Evolutionary conservation across 30 jellyfish, hydroid and myxozoan genomes (phyloP).

Genomic region (Catostylus mosaicus): DNA sequence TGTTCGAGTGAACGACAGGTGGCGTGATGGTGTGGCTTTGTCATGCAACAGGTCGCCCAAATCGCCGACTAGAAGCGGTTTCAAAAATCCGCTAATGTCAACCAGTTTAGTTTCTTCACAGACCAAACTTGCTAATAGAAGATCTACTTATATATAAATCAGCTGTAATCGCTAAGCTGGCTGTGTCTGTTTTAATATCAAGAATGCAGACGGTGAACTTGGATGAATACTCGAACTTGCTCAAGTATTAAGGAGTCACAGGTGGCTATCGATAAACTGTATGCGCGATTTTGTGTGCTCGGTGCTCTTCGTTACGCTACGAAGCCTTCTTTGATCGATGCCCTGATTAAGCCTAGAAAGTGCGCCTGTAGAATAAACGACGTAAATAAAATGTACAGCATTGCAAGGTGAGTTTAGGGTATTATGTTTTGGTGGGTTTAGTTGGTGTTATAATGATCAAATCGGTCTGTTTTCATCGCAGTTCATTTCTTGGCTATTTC

Average conservation of each 20-base stretch:
- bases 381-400: not conserved
- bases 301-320: not conserved
- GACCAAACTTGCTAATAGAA: not conserved
- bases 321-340: not conserved
- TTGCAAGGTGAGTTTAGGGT: no score
- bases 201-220: not conserved
- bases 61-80: not conserved
- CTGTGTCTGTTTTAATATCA: not conserved
- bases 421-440: no score
- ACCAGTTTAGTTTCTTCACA: not conserved
- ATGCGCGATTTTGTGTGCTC: not conserved
- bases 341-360: not conserved
- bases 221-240: not conserved
- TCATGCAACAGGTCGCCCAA: conserved; percentile 28
- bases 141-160: not conserved
- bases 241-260: conserved; percentile 5
- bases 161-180: not conserved
- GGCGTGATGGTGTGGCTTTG: conserved; percentile 23
- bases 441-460: no score
- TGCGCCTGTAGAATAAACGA: not conserved
- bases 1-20: conserved; percentile 25
- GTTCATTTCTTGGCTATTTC: not conserved
- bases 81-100: not conserved
- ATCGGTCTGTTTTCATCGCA: not conserved
- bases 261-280: not conserved